Conservation (phyloP, 2,888 invertebrate species). For the Deilephila porcellus region DNA sequence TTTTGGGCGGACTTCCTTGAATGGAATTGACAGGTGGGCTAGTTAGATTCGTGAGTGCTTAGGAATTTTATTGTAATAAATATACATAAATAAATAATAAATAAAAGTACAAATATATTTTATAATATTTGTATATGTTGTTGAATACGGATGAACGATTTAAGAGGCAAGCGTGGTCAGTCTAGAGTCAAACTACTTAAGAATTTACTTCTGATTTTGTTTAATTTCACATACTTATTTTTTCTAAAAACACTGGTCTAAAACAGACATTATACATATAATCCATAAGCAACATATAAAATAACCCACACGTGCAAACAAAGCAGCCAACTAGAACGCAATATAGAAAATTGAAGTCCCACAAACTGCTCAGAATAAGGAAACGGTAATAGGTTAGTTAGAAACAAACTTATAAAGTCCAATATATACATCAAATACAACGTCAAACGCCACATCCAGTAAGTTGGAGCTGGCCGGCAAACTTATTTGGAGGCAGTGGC, state of each 20-base stretch:
- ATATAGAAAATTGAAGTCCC: neutral
- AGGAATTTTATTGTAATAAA: neutral
- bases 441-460: conserved; percentile 39
- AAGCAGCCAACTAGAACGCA: neutral
- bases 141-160: too few relatives aligned
- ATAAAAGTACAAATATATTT: neutral
- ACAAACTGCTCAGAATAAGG: conserved; percentile 12
- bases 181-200: too few relatives aligned
- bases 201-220: too few relatives aligned
- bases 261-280: too few relatives aligned
- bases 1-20: neutral
- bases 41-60: neutral
- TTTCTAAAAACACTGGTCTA: too few relatives aligned
- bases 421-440: conserved; percentile 36
- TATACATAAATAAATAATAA: too few relatives aligned
- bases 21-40: neutral
- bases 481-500: conserved; percentile 22
- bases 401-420: conserved; percentile 32
- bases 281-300: too few relatives aligned
- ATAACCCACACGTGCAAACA: neutral
- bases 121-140: neutral
- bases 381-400: conserved; percentile 30
- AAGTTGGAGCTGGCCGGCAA: conserved; percentile 41
- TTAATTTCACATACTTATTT: too few relatives aligned
- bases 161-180: too few relatives aligned